phyloP scores from a whole-genome alignment of 2,797 vertebrate genomes.

The Tadarida brasiliensis region DNA sequence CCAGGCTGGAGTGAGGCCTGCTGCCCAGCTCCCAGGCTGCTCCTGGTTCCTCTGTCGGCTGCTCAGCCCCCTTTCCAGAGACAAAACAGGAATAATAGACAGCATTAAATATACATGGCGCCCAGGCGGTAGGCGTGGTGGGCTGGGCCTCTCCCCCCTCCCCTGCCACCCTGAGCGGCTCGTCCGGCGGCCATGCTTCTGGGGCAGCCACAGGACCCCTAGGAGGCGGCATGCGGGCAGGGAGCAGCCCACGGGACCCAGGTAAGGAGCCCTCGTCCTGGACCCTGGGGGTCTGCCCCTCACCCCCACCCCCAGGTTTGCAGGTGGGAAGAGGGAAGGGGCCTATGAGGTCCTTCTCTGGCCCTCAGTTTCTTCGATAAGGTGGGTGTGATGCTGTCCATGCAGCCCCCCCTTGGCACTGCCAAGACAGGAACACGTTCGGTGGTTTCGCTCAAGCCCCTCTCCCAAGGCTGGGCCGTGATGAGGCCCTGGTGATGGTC shows the following conservation, averaged over 20 bases:
- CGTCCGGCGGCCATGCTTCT: background rate
- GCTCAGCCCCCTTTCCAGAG: slow-evolving; percentile 85
- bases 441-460: background rate
- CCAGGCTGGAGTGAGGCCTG: background rate
- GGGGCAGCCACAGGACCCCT: slow-evolving; percentile 48
- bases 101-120: slow-evolving; percentile 96
- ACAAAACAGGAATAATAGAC: slow-evolving; percentile 93
- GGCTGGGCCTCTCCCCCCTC: slow-evolving; percentile 56
- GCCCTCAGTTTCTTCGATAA: background rate
- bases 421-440: background rate
- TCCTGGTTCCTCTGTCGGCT: slow-evolving; percentile 74
- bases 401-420: background rate
- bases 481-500: background rate
- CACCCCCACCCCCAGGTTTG: background rate
- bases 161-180: background rate
- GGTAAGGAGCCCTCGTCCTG: slow-evolving; percentile 60
- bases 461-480: background rate
- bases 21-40: slow-evolving; percentile 9
- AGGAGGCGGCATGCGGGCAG: slow-evolving; percentile 44
- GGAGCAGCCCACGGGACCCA: slow-evolving; percentile 40
- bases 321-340: background rate
- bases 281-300: background rate
- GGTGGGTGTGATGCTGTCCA: background rate
- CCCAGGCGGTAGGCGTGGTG: slow-evolving; percentile 70
- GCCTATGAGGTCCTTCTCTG: background rate